Evolutionary conservation across 2,113 vertebrate genomes (phyloP).

Genomic region (Neogobius melanostomus): DNA sequence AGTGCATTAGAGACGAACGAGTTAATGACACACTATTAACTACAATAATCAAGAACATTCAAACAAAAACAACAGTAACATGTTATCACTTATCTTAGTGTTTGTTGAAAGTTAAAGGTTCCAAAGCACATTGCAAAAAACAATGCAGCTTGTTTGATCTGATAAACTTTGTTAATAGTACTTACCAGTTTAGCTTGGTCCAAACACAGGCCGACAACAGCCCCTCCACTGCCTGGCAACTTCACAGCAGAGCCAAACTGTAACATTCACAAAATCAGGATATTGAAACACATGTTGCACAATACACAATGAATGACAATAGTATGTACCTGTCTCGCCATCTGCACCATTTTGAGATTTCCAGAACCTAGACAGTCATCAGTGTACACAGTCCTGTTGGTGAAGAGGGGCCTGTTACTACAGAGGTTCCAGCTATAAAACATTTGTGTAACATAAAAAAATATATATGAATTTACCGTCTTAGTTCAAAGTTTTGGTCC

Average conservation of each 20-base stretch:
- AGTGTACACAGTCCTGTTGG: conserved; percentile 76
- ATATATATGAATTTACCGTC: conserved; percentile 61
- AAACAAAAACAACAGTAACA: background rate
- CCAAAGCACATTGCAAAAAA: too few relatives aligned
- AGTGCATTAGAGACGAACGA: conserved; percentile 19
- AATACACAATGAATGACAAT: background rate
- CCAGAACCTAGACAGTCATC: conserved; percentile 79
- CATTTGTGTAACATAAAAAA: background rate
- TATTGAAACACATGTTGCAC: background rate
- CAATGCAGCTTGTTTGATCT: background rate
- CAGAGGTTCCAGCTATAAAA: background rate
- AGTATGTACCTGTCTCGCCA: conserved; percentile 75
- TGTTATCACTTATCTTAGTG: background rate
- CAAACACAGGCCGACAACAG: conserved; percentile 80
- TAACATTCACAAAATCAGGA: conserved; percentile 10
- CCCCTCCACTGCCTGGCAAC: conserved; percentile 82
- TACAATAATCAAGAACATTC: background rate
- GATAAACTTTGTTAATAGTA: background rate
- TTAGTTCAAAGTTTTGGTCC: conserved; percentile 81
- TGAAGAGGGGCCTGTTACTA: background rate
- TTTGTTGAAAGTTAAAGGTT: too few relatives aligned
- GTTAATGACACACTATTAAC: background rate
- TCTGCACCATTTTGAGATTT: conserved; percentile 80
- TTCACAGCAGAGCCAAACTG: conserved; percentile 83
- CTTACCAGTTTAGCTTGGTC: conserved; percentile 72